These are phyloP conservation scores for Hestina assimilis DNA, from an alignment of 1,140 invertebrate species.

Conservation along the genomic window DNA sequence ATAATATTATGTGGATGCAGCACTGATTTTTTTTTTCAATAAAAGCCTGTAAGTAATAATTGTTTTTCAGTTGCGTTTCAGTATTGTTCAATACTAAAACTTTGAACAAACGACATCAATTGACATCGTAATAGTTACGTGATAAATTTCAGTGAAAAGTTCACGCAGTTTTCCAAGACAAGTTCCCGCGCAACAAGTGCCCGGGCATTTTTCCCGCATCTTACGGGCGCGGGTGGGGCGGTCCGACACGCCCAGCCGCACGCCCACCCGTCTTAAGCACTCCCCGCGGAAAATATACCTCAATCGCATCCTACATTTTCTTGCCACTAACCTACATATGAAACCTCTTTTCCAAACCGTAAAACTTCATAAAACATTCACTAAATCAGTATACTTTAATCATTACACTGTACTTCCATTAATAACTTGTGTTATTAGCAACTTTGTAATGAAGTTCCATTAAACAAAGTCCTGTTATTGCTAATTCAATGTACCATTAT, in stretches of 20 bases:
- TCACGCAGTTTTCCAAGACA: too few relatives aligned
- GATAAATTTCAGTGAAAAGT: too few relatives aligned
- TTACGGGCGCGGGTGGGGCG: conserved; percentile 53
- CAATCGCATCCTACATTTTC: background rate
- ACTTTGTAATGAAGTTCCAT: conserved; percentile 12
- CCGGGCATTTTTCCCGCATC: conserved; percentile 58
- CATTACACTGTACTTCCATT: background rate
- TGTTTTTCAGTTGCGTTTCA: background rate
- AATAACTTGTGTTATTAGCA: background rate
- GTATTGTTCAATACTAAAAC: too few relatives aligned
- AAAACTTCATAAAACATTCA: background rate
- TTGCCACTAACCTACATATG: background rate
- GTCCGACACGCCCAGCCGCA: conserved; percentile 58
- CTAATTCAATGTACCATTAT: conserved; percentile 22
- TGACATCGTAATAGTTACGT: too few relatives aligned
- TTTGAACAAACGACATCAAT: too few relatives aligned
- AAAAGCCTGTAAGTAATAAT: background rate
- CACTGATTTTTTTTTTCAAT: too few relatives aligned
- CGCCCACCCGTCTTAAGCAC: conserved; percentile 59
- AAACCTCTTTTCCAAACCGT: background rate
- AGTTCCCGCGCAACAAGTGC: conserved; percentile 43
- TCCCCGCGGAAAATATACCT: conserved; percentile 24
- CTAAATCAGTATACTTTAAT: background rate
- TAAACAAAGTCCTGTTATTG: conserved; percentile 14
- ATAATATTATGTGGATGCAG: too few relatives aligned